Percentiles rank a stretch among this genome's conserved stretches.
These are phyloP conservation scores for Tetranychus piercei DNA, from an alignment of 2,888 invertebrate genomes.

Conservation along the genomic window DNA sequence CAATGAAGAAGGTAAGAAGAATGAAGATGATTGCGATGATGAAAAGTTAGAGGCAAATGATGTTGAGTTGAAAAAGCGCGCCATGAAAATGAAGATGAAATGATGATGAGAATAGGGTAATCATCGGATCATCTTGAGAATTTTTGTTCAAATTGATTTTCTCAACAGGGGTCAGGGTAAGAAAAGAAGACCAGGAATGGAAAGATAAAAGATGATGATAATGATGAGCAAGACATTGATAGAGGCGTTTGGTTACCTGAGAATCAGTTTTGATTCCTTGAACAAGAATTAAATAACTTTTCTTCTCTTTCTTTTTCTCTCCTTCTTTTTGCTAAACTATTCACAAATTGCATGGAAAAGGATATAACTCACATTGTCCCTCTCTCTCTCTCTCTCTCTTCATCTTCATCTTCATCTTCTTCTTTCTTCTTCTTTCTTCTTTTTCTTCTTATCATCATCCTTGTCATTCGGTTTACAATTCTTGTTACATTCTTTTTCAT, in stretches of 20 bases:
- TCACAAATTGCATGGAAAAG: not conserved
- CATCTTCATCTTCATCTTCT: not conserved
- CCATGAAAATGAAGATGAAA: not conserved
- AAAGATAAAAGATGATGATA: not conserved
- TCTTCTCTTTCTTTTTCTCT: not conserved
- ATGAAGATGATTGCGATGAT: not conserved
- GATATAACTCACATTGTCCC: not conserved
- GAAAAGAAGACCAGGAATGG: not conserved
- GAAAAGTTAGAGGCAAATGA: not conserved
- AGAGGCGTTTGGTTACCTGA: not conserved
- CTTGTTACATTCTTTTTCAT: not conserved
- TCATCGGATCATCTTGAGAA: constrained; percentile 1
- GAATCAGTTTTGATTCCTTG: not conserved
- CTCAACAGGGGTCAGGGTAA: not conserved
- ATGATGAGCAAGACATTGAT: not conserved
- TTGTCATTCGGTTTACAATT: not conserved
- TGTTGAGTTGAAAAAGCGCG: not conserved
- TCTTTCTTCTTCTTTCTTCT: not conserved
- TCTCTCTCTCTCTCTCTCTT: not conserved
- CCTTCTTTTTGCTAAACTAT: not conserved
- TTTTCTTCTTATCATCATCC: not conserved
- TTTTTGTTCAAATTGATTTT: not conserved
- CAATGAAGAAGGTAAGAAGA: not conserved
- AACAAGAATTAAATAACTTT: not conserved
- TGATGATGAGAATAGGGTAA: not conserved